phyloP scores from a whole-genome alignment of 2,113 vertebrate species.

The Zootoca vivipara region DNA sequence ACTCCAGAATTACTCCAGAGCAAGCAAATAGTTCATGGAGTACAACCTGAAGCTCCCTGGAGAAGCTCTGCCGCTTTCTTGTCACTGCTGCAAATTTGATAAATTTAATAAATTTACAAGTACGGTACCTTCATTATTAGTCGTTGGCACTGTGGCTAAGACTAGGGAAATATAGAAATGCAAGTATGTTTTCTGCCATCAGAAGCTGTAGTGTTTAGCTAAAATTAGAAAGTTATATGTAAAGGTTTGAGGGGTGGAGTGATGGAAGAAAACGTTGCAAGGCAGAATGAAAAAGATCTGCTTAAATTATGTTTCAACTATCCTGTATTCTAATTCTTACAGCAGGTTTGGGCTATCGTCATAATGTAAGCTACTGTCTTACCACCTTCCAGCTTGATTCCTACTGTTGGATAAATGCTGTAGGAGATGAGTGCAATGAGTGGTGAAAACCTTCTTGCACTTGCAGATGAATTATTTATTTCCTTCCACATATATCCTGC shows the following conservation, averaged over 20 bases:
- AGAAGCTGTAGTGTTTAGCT: background rate
- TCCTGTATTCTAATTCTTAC: background rate
- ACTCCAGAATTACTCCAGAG: background rate
- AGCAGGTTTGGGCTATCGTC: accelerated
- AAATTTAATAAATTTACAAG: background rate
- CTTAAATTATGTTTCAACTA: background rate
- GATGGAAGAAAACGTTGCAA: background rate
- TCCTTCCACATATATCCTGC: no score
- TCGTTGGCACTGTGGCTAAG: background rate
- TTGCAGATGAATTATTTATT: background rate
- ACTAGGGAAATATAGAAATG: background rate
- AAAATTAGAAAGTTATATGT: background rate
- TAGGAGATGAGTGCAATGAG: background rate
- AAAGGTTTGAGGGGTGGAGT: background rate
- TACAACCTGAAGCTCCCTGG: background rate
- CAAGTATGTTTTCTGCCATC: background rate
- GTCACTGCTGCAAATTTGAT: background rate
- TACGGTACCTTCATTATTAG: background rate
- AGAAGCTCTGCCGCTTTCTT: background rate
- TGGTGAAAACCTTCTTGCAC: background rate
- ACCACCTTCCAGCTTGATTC: background rate
- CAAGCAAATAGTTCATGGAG: background rate
- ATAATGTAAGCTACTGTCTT: background rate
- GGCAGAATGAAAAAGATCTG: background rate
- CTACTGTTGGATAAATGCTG: background rate